Percentiles rank a stretch among this genome's conserved stretches.
Evolutionary conservation across 2,888 invertebrate species (phyloP).

Genomic region (Griposia aprilina): DNA sequence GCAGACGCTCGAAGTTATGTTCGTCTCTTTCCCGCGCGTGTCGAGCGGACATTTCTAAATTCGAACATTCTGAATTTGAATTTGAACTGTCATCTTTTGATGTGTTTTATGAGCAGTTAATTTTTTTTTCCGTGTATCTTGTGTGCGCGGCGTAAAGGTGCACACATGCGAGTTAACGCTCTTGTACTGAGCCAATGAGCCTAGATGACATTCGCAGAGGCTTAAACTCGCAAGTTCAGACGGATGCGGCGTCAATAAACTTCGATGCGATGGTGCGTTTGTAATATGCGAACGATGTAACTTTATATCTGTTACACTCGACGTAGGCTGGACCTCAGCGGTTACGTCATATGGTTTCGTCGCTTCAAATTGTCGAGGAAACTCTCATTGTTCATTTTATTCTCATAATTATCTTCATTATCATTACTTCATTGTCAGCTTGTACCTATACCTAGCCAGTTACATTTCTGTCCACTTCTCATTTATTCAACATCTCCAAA

Average conservation of each 20-base stretch:
- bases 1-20: conserved; percentile 78
- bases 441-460: not conserved
- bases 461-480: not conserved
- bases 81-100: conserved; percentile 77
- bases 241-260: conserved; percentile 86
- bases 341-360: conserved; percentile 58
- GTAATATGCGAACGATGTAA: conserved; percentile 79
- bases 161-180: conserved; percentile 84
- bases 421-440: conserved; percentile 54
- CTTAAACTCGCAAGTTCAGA: conserved; percentile 87
- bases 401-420: conserved; percentile 60
- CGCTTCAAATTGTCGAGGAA: conserved; percentile 43
- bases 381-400: conserved; percentile 52
- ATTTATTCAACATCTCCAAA: conserved; percentile 10
- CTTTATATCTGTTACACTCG: conserved; percentile 76
- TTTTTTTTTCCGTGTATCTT: conserved; percentile 67
- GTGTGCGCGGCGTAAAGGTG: conserved; percentile 74
- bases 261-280: conserved; percentile 76
- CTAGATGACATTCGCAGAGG: conserved; percentile 89
- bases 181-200: conserved; percentile 87
- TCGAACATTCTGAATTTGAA: conserved; percentile 79
- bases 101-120: conserved; percentile 60
- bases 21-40: conserved; percentile 84
- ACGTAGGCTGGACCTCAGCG: conserved; percentile 47
- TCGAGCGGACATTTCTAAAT: conserved; percentile 81